Conservation (phyloP, 2,113 vertebrate species). For the Scalopus aquaticus region DNA sequence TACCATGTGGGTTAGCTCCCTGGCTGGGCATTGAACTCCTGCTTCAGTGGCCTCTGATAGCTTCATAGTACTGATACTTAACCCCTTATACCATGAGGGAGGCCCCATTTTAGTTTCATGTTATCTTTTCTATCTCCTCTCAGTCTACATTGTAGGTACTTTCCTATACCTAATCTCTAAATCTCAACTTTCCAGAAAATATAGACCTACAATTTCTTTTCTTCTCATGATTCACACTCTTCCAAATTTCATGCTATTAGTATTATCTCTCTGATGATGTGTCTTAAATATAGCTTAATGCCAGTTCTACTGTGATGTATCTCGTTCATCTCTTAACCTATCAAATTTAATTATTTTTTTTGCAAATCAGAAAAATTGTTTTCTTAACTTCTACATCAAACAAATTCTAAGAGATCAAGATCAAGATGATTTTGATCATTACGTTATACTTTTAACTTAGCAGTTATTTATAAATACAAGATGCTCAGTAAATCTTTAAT, state of each 20-base stretch:
- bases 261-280: neutral
- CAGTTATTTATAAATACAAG: neutral
- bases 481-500: neutral
- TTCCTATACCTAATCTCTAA: neutral
- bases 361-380: neutral
- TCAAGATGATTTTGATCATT: neutral
- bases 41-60: too few species aligned
- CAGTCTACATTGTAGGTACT: neutral
- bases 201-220: neutral
- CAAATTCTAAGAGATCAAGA: neutral
- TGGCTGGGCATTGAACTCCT: too few species aligned
- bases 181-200: neutral
- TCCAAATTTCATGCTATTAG: neutral
- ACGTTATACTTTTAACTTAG: neutral
- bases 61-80: too few species aligned
- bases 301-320: neutral
- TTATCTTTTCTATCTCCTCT: neutral
- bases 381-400: neutral
- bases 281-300: neutral
- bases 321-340: neutral
- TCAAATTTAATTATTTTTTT: neutral
- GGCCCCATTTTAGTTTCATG: too few species aligned
- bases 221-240: neutral
- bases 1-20: too few species aligned
- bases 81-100: too few species aligned